phyloP scores from a whole-genome alignment of 2,797 vertebrate species.

The Crocidura indochinensis region DNA sequence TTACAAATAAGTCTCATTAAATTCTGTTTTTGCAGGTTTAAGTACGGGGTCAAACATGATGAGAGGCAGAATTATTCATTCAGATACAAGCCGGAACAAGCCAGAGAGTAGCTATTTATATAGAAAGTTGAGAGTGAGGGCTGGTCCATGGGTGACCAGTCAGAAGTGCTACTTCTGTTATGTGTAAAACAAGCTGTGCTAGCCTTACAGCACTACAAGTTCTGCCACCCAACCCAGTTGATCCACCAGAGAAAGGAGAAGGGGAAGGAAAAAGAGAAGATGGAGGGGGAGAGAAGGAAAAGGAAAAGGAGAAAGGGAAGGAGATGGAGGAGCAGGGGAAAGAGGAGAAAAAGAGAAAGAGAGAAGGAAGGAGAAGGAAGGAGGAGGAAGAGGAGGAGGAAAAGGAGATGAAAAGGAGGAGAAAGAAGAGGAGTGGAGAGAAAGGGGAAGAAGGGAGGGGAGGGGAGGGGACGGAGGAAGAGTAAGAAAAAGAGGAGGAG shows the following conservation, averaged over 20 bases:
- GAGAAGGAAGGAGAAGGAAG: not conserved
- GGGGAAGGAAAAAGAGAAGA: not conserved
- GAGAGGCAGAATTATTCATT: not conserved
- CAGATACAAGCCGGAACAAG: not conserved
- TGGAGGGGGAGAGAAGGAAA: not conserved
- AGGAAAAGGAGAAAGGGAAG: not conserved
- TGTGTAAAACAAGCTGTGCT: not conserved
- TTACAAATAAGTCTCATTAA: constrained; percentile 18
- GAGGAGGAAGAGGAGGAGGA: not conserved
- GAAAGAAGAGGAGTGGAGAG: not conserved
- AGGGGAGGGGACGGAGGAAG: not conserved
- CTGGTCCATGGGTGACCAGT: not conserved
- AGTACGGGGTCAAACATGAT: not conserved
- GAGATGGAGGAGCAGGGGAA: not conserved
- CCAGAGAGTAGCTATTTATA: not conserved
- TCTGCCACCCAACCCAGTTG: too few species aligned
- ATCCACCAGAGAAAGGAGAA: too few species aligned
- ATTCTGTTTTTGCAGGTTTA: not conserved
- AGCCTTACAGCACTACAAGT: not conserved
- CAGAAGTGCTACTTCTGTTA: not conserved
- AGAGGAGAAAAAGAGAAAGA: not conserved
- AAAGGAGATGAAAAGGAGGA: too few species aligned
- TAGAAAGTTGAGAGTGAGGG: not conserved
- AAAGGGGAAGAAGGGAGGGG: not conserved
- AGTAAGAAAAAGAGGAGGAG: not conserved